phyloP scores from a whole-genome alignment of 2,888 invertebrate species.

The Epistrophella euchroma region DNA sequence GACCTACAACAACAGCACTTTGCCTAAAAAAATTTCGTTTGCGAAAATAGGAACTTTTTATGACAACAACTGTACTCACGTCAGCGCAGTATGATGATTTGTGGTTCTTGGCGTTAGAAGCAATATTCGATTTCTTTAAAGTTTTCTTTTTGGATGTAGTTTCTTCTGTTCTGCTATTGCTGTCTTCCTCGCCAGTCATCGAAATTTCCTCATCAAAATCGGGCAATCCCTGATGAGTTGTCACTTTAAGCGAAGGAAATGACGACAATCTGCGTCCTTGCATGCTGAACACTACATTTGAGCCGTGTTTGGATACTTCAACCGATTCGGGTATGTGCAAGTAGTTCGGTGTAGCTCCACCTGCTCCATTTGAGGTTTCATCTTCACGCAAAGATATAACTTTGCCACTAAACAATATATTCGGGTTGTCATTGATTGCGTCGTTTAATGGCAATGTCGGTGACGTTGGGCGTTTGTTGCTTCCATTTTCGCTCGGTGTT shows the following conservation, averaged over 20 bases:
- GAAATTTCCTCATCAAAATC: conserved; percentile 52
- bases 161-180: conserved; percentile 1
- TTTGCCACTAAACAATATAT: conserved; percentile 51
- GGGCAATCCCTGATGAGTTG: conserved; percentile 10
- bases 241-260: conserved; percentile 32
- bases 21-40: too few relatives aligned
- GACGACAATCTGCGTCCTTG: conserved; percentile 50
- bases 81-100: neutral
- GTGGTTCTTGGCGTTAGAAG: neutral
- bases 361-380: conserved; percentile 8
- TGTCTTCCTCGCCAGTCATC: conserved; percentile 15
- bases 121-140: conserved; percentile 19
- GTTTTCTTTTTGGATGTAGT: neutral
- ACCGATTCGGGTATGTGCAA: conserved; percentile 42
- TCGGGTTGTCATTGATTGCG: neutral
- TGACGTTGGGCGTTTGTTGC: neutral
- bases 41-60: too few relatives aligned
- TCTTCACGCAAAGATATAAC: conserved; percentile 57
- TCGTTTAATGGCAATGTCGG: neutral
- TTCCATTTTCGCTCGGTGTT: neutral
- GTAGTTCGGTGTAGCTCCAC: conserved; percentile 44
- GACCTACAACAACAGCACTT: too few relatives aligned
- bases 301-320: conserved; percentile 36
- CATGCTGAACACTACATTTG: conserved; percentile 63
- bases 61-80: conserved; percentile 9